Conservation (phyloP, 2,888 invertebrate genomes). For the Ptychoptera albimana region DNA sequence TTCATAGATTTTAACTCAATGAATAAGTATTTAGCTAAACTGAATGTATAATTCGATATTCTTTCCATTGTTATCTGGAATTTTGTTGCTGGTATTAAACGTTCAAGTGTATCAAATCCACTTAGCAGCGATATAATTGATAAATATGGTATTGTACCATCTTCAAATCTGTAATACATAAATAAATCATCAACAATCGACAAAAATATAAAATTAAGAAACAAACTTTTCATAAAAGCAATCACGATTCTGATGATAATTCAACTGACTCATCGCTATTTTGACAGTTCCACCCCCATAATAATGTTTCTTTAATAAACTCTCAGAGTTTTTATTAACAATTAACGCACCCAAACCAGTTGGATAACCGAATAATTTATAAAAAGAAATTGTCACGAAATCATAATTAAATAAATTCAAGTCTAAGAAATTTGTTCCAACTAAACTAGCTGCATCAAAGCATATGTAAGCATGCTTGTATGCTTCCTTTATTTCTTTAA, state of each 20-base stretch:
- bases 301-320: constrained; percentile 40
- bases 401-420: constrained; percentile 59
- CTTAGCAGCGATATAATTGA: constrained; percentile 66
- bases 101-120: constrained; percentile 61
- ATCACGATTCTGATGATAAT: constrained; percentile 53
- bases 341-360: constrained; percentile 86
- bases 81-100: constrained; percentile 36
- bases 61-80: constrained; percentile 35
- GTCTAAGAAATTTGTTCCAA: constrained; percentile 62
- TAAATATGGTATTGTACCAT: constrained; percentile 81
- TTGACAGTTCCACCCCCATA: constrained; percentile 93
- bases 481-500: constrained; percentile 42
- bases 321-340: constrained; percentile 38
- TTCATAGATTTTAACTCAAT: constrained; percentile 40
- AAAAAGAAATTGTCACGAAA: constrained; percentile 85
- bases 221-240: constrained; percentile 54
- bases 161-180: constrained; percentile 63
- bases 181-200: constrained; percentile 8
- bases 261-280: constrained; percentile 55
- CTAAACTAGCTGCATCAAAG: constrained; percentile 75
- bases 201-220: not conserved
- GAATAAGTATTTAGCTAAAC: constrained; percentile 58
- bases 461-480: constrained; percentile 39
- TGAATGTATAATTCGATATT: constrained; percentile 58
- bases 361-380: constrained; percentile 91